Evolutionary conservation across 2,888 invertebrate genomes (phyloP).

Genomic region (Tethea ocularis): DNA sequence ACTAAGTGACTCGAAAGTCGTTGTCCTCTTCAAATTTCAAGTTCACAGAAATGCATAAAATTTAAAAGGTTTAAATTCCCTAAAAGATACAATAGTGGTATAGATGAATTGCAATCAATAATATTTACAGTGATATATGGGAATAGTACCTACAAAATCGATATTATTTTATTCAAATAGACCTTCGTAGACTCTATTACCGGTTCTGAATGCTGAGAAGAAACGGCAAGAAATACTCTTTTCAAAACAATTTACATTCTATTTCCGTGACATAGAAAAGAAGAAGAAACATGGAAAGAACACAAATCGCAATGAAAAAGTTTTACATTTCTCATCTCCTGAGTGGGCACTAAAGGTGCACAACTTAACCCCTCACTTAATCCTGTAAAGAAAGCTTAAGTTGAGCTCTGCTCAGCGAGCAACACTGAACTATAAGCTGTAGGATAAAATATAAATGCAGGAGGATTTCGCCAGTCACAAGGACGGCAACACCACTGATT

Average conservation of each 20-base stretch:
- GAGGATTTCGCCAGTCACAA: slow-evolving; percentile 17
- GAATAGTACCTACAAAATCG: too few relatives aligned
- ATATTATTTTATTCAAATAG: too few relatives aligned
- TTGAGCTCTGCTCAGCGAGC: slow-evolving; percentile 1
- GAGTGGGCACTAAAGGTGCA: background rate
- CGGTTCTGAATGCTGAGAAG: too few relatives aligned
- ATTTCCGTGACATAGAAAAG: background rate
- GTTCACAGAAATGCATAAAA: too few relatives aligned
- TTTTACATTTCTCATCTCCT: background rate
- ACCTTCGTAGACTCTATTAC: too few relatives aligned
- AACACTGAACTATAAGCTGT: background rate
- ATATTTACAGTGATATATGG: too few relatives aligned
- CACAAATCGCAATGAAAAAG: background rate
- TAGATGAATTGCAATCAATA: too few relatives aligned
- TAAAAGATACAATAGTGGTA: too few relatives aligned
- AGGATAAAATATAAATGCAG: slow-evolving; percentile 19
- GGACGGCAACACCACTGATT: slow-evolving; percentile 22
- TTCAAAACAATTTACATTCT: background rate
- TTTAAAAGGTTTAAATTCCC: too few relatives aligned
- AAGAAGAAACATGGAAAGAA: background rate
- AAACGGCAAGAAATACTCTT: too few relatives aligned
- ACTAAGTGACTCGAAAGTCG: too few relatives aligned
- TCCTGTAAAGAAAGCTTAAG: background rate
- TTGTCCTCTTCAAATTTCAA: too few relatives aligned
- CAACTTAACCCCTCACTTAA: background rate